phyloP scores from a whole-genome alignment of 2,888 invertebrate genomes.

The Lumbricus terrestris region DNA sequence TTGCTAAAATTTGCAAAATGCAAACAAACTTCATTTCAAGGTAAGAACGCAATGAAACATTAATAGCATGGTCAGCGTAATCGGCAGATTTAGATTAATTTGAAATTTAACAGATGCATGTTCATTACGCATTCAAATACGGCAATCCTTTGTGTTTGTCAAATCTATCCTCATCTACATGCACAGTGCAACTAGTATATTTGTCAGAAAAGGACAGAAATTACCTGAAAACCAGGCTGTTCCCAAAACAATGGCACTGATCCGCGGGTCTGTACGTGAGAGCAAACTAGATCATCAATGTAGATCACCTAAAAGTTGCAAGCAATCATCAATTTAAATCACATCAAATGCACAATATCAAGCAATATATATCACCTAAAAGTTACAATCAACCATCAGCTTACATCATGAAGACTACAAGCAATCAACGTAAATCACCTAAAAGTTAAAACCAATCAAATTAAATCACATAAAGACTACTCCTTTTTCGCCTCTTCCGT shows the following conservation, averaged over 20 bases:
- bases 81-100: not conserved
- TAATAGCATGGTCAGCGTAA: not conserved
- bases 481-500: no score
- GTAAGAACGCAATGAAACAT: not conserved
- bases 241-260: constrained; percentile 99
- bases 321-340: not conserved
- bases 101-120: not conserved
- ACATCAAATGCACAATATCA: not conserved
- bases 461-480: no score
- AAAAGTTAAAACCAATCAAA: no score
- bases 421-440: no score
- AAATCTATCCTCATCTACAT: no score
- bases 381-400: no score
- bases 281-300: constrained; percentile 76
- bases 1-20: not conserved
- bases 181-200: not conserved
- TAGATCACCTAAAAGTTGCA: constrained; percentile 67
- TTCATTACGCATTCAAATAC: not conserved
- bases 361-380: no score
- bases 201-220: not conserved
- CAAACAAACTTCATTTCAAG: not conserved
- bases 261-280: constrained; percentile 77
- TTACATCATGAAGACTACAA: no score
- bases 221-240: constrained; percentile 88
- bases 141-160: no score